Conservation (phyloP, 2,113 vertebrate genomes). For the Hippopotamus amphibius region DNA sequence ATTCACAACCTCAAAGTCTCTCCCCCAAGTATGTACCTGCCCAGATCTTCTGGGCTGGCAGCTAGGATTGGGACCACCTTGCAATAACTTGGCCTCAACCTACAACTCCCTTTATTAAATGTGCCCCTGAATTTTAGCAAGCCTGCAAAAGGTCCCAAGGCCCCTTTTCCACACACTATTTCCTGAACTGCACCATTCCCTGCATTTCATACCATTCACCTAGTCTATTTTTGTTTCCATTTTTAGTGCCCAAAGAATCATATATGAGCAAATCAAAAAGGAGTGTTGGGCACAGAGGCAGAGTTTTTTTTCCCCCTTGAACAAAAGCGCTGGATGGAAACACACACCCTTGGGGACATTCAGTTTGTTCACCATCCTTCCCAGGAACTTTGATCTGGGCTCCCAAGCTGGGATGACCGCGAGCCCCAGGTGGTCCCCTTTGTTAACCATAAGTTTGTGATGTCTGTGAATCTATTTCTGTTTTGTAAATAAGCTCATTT, state of each 20-base stretch:
- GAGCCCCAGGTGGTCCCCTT: background rate
- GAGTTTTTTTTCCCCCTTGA: background rate
- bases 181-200: background rate
- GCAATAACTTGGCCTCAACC: background rate
- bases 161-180: rapidly evolving
- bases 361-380: background rate
- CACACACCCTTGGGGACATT: rapidly evolving
- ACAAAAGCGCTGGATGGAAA: background rate
- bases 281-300: background rate
- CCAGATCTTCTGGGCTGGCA: background rate
- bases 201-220: background rate
- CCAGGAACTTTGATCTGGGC: background rate
- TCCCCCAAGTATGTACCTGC: background rate
- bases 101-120: background rate
- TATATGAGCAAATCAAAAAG: background rate
- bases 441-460: background rate
- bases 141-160: rapidly evolving
- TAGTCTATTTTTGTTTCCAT: background rate
- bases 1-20: background rate
- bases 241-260: too few species aligned
- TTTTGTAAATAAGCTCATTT: background rate
- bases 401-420: background rate
- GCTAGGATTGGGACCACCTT: background rate
- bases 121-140: too few species aligned
- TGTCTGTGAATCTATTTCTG: background rate